A percentile compares a stretch with the other conserved stretches of the same genome.
phyloP scores from a whole-genome alignment of 2,888 invertebrate species.

The Mimas tiliae region DNA sequence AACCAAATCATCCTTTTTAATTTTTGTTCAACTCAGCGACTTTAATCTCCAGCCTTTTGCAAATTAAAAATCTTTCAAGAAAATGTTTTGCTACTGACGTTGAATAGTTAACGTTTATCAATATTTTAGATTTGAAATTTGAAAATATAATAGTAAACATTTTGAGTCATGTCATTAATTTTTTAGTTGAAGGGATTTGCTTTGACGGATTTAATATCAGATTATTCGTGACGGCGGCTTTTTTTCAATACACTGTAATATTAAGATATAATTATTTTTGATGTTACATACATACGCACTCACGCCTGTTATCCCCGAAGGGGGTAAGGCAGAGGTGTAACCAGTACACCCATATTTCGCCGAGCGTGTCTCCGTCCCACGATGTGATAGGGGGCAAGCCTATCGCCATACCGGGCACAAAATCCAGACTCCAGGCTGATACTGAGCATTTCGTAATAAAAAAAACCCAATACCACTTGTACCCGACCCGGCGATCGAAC shows the following conservation, averaged over 20 bases:
- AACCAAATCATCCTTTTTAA: conserved; percentile 7
- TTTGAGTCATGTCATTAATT: not conserved
- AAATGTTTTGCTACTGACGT: conserved; percentile 14
- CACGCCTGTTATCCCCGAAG: too few species aligned
- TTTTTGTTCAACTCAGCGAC: conserved; percentile 8
- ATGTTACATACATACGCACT: too few species aligned
- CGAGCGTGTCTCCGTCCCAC: too few species aligned
- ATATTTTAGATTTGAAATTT: not conserved
- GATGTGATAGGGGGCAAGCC: too few species aligned
- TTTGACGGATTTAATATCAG: not conserved
- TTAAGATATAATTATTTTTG: too few species aligned
- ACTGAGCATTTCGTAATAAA: too few species aligned
- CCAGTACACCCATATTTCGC: too few species aligned
- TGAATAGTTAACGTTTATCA: conserved; percentile 3
- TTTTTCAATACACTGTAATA: not conserved
- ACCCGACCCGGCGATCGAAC: too few species aligned
- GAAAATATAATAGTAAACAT: not conserved
- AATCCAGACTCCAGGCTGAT: too few species aligned
- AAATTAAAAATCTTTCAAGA: conserved; percentile 14
- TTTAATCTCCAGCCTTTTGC: not conserved
- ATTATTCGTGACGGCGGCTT: not conserved
- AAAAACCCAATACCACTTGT: too few species aligned
- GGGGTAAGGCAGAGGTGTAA: too few species aligned
- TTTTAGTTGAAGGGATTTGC: not conserved
- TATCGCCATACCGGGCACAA: too few species aligned